Evolutionary conservation across 2,888 invertebrate genomes (phyloP), one percentile per base, ranked within the genome.

Genomic region (Chironomus riparius): DNA sequence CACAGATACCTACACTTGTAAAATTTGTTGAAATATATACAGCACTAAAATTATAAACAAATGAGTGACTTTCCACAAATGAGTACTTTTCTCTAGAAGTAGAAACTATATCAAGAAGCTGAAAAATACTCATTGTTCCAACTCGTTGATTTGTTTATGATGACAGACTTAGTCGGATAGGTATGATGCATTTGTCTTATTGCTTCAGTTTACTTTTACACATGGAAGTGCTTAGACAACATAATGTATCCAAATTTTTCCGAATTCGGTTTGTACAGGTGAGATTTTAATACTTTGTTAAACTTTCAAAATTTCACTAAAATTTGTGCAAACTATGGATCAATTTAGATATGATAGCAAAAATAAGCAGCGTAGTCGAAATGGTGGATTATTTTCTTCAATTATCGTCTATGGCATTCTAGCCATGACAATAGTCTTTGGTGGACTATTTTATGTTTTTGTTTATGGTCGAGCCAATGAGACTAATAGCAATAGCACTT

Each of bases 181-280:
- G 38, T 65, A 3, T 38, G 24, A 65, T 68, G 68, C 15, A 68
- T 7, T 38, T 68, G 21, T 4, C 5, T 13, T 5, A 65, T 65
- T 65, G 18, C 24, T 12, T 61, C 62, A 72, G 72, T 72, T 72
- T 24, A 18, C 24, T 13, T 72, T 38, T 18, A 62, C 50, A 61
- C 62, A 61, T 47, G 24, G 38, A 72, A 72, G 72, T 72, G 72
- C 15, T 38, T 28, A 62, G 61, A 72, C 13, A 6, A 12, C 21
- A 72, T 38, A 61, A 72, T 72, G 72, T 72, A 72, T 38, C 50
- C 72, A 18, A 72, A 62, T 21, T 61, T 72, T 38, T 62, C 72
- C n/a, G 38, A 72, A 72, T 72, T 72, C 62, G 72, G 72, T 47
- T 62, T 72, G 18, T 72, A 72, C 24, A 72, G 72, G 72, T 72